Conservation (phyloP, 2,888 invertebrate genomes). For the Serripes groenlandicus region DNA sequence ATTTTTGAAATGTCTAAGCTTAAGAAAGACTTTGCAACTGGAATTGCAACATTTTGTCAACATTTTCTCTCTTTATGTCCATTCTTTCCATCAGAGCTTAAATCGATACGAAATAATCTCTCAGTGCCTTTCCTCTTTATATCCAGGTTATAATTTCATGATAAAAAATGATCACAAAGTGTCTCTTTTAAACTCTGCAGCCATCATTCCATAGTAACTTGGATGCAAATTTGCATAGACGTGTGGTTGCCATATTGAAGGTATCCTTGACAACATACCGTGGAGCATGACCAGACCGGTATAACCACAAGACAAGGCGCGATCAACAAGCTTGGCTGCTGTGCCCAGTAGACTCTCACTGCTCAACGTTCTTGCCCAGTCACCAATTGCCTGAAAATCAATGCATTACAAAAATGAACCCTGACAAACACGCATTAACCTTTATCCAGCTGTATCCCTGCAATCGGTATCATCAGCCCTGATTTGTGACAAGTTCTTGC, state of each 20-base stretch:
- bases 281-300: constrained; percentile 77
- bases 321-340: constrained; percentile 70
- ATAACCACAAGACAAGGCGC: constrained; percentile 76
- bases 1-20: no score
- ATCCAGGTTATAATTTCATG: no score
- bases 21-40: not conserved
- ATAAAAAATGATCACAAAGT: not conserved
- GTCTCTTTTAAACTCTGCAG: constrained; percentile 65
- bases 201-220: constrained; percentile 80
- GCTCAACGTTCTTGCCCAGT: constrained; percentile 69
- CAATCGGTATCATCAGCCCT: no score
- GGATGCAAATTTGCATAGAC: constrained; percentile 75
- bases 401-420: no score
- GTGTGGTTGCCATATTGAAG: constrained; percentile 65
- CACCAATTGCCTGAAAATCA: constrained; percentile 71
- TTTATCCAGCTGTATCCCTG: no score
- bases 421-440: no score
- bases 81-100: no score
- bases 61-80: no score
- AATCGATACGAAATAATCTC: no score
- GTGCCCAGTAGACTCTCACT: constrained; percentile 47
- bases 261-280: constrained; percentile 64
- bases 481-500: no score
- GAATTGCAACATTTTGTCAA: not conserved
- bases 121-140: no score